Percentiles rank a stretch among this genome's conserved stretches.
Conservation (phyloP, 2,888 invertebrate genomes). For the Anthophora plumipes region DNA sequence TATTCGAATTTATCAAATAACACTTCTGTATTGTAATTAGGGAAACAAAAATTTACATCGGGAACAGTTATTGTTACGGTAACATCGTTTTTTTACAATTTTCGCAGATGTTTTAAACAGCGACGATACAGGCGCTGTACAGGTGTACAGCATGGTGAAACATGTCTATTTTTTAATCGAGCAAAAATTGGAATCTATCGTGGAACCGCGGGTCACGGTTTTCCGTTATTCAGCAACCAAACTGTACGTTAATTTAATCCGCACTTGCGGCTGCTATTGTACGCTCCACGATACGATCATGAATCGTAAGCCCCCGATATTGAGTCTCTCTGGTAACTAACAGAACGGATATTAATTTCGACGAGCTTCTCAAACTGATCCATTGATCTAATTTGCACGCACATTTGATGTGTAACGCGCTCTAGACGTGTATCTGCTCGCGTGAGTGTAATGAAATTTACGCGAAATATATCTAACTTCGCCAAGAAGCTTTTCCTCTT, state of each 20-base stretch:
- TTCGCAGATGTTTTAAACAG: not conserved
- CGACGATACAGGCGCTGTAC: not conserved
- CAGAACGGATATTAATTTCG: constrained; percentile 81
- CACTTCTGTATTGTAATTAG: not conserved
- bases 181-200: constrained; percentile 30
- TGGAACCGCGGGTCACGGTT: constrained; percentile 15
- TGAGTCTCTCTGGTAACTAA: constrained; percentile 76
- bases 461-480: constrained; percentile 13
- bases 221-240: constrained; percentile 26
- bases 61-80: not conserved
- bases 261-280: constrained; percentile 60
- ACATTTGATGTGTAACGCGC: constrained; percentile 60
- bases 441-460: constrained; percentile 54
- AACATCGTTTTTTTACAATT: not conserved
- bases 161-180: constrained; percentile 6
- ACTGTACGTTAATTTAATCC: constrained; percentile 64
- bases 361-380: constrained; percentile 76
- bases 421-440: constrained; percentile 1
- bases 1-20: not conserved
- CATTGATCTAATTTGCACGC: constrained; percentile 78
- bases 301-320: constrained; percentile 72
- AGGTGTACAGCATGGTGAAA: not conserved
- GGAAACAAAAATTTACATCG: not conserved
- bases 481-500: not conserved
- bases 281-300: constrained; percentile 60